phyloP scores from a whole-genome alignment of 2,113 vertebrate genomes.

The Nothoprocta pentlandii region DNA sequence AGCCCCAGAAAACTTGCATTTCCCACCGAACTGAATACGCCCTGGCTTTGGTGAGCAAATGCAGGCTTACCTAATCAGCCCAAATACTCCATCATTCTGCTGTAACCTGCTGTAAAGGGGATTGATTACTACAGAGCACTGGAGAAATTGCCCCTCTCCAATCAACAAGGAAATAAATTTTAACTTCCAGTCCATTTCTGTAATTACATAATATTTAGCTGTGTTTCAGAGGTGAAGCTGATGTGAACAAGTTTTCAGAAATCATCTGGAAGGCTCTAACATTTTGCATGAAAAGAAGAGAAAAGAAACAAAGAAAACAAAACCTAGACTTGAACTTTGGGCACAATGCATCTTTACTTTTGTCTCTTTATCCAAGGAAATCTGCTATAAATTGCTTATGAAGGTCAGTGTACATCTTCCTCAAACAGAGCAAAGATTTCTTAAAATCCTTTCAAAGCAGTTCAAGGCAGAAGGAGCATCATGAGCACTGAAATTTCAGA shows the following conservation, averaged over 20 bases:
- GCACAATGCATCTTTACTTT: neutral
- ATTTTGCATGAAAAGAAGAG: neutral
- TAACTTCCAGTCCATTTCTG: neutral
- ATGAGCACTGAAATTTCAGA: neutral
- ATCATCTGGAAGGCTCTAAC: neutral
- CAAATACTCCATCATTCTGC: neutral
- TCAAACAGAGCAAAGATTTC: neutral
- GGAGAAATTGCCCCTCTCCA: neutral
- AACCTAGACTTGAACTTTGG: neutral
- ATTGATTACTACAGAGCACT: accelerated
- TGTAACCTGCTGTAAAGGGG: accelerated
- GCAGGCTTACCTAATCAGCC: neutral
- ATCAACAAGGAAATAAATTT: neutral
- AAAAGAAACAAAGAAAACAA: neutral
- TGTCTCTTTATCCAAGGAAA: neutral
- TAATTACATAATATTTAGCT: neutral
- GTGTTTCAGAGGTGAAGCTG: neutral
- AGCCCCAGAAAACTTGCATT: accelerated
- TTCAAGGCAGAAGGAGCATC: neutral
- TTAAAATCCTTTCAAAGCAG: neutral
- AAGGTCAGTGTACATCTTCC: neutral
- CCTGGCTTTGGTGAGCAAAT: neutral
- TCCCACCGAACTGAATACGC: neutral
- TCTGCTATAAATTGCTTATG: neutral
- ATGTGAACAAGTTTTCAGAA: neutral